phyloP scores from a whole-genome alignment of 2,888 invertebrate species.

The Melanostoma scalare region DNA sequence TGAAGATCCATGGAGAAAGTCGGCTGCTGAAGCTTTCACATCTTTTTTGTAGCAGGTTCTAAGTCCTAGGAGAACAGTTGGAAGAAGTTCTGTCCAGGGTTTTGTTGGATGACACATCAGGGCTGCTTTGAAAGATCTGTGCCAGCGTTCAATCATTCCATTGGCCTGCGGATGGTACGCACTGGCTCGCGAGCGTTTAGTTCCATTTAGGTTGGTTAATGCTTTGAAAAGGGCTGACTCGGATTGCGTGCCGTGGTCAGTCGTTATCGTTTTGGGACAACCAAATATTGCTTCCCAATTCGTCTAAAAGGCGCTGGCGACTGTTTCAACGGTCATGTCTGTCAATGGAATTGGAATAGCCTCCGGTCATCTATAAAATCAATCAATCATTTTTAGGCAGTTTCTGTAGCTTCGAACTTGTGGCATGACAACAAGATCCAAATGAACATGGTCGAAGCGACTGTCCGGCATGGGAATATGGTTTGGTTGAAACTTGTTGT shows the following conservation, averaged over 20 bases:
- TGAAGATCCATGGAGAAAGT: too few species aligned
- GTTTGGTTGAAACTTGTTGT: too few species aligned
- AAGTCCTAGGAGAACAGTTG: constrained; percentile 77
- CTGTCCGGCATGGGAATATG: too few species aligned
- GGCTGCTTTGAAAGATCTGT: constrained; percentile 80
- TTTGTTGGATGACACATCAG: constrained; percentile 59
- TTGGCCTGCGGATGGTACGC: constrained; percentile 76
- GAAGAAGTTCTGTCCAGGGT: constrained; percentile 76
- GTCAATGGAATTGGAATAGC: constrained; percentile 42
- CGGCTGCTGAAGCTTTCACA: constrained; percentile 59
- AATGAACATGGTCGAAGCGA: too few species aligned
- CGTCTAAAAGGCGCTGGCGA: constrained; percentile 33
- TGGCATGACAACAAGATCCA: too few species aligned
- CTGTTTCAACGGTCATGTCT: constrained; percentile 49
- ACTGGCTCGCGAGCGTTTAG: too few species aligned
- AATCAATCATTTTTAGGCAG: too few species aligned
- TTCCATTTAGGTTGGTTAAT: too few species aligned
- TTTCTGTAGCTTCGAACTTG: too few species aligned
- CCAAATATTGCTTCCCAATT: constrained; percentile 41
- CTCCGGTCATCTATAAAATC: too few species aligned
- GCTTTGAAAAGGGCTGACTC: constrained; percentile 49
- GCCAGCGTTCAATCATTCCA: constrained; percentile 80
- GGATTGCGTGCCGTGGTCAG: too few species aligned
- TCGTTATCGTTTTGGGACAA: constrained; percentile 55
- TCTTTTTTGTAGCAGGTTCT: constrained; percentile 76